Evolutionary conservation across 2,888 invertebrate genomes (phyloP), one percentile per base, ranked within the genome.

Genomic region (Parasteatoda lunata): DNA sequence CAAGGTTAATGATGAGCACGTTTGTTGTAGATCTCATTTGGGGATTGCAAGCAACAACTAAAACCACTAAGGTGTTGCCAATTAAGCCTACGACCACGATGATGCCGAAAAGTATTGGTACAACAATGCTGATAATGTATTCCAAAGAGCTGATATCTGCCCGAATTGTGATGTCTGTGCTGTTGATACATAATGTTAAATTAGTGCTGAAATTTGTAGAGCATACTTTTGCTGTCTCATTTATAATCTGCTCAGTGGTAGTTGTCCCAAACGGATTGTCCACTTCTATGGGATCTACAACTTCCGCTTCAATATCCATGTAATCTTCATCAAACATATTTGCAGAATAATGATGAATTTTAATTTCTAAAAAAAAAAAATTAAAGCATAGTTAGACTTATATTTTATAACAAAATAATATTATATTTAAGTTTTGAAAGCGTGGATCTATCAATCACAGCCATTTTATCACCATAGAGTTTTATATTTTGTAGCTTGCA

Each of bases 11-110:
- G 90, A 98, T 97, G 51, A 98, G 94, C 69, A 97, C 94, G 92
- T 98, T 98, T 73, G 98, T 98, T 6, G 97, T 97, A 59, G 96
- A 97, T 90, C 97, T 94, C 97, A 98, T 98, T 91, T 96, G 95
- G 90, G 96, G 95, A 92, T 97, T 97, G 69, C 95, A 95, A 13
- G 96, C 94, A 0, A 98, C 97, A 11, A 98, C 97, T 79, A 97
- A 93, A 51, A 97, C 96, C 47, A 98, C 97, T 88, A 98, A 93
- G 0, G 95, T 95, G 92, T 98, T 98, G 87, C 98, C 98, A 78
- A 97, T 93, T 8, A 97, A 93, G n/a, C 98, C 97, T 64, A 97
- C 94, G 52, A 97, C 94, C 77, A 96, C 95, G 89, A 97, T 96
- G 89, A 96, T 93, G 5, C 96, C 96, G 91, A 97, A 97, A 91